Percentiles rank a stretch among this genome's conserved stretches.
Conservation (phyloP, 2,113 vertebrate species). For the Chiloscyllium plagiosum region DNA sequence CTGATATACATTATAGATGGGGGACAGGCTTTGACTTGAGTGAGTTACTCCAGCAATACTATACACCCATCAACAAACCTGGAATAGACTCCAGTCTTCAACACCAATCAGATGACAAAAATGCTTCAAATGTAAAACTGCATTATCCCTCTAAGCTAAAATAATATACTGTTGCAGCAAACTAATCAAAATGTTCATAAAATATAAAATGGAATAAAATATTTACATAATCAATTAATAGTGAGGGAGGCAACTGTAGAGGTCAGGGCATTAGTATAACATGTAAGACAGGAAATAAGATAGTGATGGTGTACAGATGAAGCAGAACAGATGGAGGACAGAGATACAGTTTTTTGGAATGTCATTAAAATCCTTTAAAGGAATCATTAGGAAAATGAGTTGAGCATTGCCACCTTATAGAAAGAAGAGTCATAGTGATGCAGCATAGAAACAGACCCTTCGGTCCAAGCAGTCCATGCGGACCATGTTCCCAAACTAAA, state of each 20-base stretch:
- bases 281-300: background rate
- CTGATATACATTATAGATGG: too few species aligned
- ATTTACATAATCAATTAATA: background rate
- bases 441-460: too few species aligned
- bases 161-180: background rate
- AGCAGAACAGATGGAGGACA: background rate
- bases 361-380: background rate
- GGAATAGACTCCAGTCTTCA: background rate
- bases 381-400: background rate
- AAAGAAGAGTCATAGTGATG: background rate
- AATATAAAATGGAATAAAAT: background rate
- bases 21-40: too few species aligned
- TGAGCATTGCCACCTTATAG: background rate
- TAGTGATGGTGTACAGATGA: background rate
- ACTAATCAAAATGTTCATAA: constrained; percentile 15
- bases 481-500: too few species aligned
- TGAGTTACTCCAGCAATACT: background rate
- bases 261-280: background rate
- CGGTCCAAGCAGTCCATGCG: too few species aligned
- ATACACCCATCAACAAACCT: background rate
- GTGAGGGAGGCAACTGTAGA: background rate
- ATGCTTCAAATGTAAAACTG: background rate
- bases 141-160: background rate
- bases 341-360: background rate
- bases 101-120: background rate